phyloP scores from a whole-genome alignment of 2,888 invertebrate species.

The Electrophaes corylata region DNA sequence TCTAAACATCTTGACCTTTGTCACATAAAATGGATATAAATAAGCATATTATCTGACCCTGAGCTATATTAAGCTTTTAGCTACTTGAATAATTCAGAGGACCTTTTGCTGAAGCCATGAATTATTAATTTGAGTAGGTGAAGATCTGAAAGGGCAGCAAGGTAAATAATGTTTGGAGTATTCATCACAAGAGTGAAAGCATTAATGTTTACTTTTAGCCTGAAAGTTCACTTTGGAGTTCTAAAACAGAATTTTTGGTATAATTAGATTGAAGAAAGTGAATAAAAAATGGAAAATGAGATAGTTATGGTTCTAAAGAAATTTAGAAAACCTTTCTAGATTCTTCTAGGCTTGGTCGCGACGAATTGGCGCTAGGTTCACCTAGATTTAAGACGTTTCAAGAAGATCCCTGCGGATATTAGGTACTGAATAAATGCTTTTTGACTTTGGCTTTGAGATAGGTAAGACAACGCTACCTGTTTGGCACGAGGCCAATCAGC shows the following conservation, averaged over 20 bases:
- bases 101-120: slow-evolving; percentile 9
- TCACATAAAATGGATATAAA: not conserved
- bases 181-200: not conserved
- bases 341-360: no score
- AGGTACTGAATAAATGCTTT: no score
- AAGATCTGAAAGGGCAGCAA: slow-evolving; percentile 4
- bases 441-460: no score
- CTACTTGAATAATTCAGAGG: slow-evolving; percentile 20
- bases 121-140: slow-evolving; percentile 16
- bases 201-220: not conserved
- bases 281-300: not conserved
- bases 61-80: slow-evolving; percentile 10
- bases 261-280: not conserved
- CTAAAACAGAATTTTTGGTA: not conserved
- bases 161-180: not conserved
- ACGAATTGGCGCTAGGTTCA: no score
- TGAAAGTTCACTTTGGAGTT: no score
- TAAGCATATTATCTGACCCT: slow-evolving; percentile 6
- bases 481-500: not conserved
- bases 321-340: no score
- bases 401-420: no score
- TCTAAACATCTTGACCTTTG: not conserved
- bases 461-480: no score
- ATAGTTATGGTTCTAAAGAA: no score
- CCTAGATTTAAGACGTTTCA: no score